phyloP scores from a whole-genome alignment of 1,140 invertebrate genomes.

The Globodera rostochiensis region DNA sequence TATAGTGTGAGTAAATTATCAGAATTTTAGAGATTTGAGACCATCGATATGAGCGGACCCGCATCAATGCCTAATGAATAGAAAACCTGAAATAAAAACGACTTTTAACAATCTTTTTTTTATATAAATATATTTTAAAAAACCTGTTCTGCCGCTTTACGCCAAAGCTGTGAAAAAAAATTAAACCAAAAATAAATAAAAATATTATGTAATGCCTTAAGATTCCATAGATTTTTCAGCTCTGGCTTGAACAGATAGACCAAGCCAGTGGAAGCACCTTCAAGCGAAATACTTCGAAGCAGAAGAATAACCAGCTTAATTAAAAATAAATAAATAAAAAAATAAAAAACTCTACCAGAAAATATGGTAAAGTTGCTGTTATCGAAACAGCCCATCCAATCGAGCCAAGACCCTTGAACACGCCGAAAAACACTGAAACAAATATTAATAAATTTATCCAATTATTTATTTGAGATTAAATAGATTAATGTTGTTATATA shows the following conservation, averaged over 20 bases:
- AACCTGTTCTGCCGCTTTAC: slow-evolving; percentile 62
- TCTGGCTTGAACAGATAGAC: slow-evolving; percentile 42
- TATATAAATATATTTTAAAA: slow-evolving; percentile 49
- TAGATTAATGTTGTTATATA: too few species aligned
- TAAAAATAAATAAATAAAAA: neutral
- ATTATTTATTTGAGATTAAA: too few species aligned
- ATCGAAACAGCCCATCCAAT: slow-evolving; percentile 63
- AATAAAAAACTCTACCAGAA: slow-evolving; percentile 21
- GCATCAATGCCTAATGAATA: slow-evolving; percentile 62
- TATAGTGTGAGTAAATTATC: neutral
- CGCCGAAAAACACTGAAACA: slow-evolving; percentile 59
- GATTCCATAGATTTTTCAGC: slow-evolving; percentile 53
- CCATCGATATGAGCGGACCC: slow-evolving; percentile 61
- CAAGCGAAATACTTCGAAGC: slow-evolving; percentile 55
- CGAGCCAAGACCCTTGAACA: slow-evolving; percentile 62
- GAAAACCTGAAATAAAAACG: slow-evolving; percentile 43
- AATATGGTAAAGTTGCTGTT: slow-evolving; percentile 41
- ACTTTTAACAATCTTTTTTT: neutral
- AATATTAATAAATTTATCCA: neutral
- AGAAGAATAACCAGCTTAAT: slow-evolving; percentile 59
- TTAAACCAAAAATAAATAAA: slow-evolving; percentile 1
- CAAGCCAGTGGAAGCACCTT: slow-evolving; percentile 52
- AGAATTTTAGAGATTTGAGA: neutral
- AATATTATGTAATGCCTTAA: slow-evolving; percentile 33
- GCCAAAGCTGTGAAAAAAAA: slow-evolving; percentile 53